Percentiles rank a stretch among this genome's conserved stretches.
phyloP scores from a whole-genome alignment of 1,140 invertebrate species.

The Aphelinus certus region DNA sequence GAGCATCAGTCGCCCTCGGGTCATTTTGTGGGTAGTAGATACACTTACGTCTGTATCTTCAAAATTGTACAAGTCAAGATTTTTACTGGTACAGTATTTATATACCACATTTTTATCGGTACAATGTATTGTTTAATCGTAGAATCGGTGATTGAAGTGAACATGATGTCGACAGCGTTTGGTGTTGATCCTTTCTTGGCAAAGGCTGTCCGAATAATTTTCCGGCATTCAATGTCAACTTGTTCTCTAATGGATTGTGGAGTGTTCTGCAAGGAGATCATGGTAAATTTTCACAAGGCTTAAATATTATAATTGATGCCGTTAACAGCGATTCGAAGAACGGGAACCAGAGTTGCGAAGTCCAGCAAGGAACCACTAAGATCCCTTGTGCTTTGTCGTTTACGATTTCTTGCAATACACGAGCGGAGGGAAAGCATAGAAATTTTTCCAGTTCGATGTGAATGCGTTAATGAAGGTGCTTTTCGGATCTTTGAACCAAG shows the following conservation, averaged over 20 bases:
- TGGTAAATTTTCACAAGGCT: slow-evolving; percentile 16
- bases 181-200: too few species aligned
- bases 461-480: background rate
- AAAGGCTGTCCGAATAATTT: too few species aligned
- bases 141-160: too few species aligned
- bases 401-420: background rate
- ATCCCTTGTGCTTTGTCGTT: too few species aligned
- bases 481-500: too few species aligned
- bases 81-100: too few species aligned
- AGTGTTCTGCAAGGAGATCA: slow-evolving; percentile 31
- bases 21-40: too few species aligned
- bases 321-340: background rate
- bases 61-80: background rate
- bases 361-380: too few species aligned
- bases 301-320: background rate
- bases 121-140: too few species aligned
- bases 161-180: too few species aligned
- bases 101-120: background rate
- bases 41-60: background rate
- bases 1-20: too few species aligned
- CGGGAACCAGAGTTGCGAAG: slow-evolving; percentile 1
- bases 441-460: slow-evolving; percentile 3
- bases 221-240: slow-evolving; percentile 16
- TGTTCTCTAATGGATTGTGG: background rate
- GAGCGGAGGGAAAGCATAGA: slow-evolving; percentile 40